A percentile compares a stretch with the other conserved stretches of the same genome.
Evolutionary conservation across 2,113 vertebrate species (phyloP).

Genomic region (Zeus faber): DNA sequence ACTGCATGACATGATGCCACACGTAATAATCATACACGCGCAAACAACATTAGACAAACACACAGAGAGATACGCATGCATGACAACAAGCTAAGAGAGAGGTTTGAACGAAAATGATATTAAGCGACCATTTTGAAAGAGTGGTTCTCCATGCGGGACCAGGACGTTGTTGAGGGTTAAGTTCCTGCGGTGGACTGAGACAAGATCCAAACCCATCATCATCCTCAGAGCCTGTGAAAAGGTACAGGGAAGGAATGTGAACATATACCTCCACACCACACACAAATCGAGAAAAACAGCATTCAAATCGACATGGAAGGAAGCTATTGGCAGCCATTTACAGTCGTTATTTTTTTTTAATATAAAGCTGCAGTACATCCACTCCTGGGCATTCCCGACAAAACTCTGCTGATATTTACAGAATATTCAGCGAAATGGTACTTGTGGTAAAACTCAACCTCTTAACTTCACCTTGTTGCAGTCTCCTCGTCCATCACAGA

Average conservation of each 20-base stretch:
- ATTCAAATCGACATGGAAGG: too few relatives aligned
- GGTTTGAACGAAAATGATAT: neutral
- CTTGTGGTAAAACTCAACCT: neutral
- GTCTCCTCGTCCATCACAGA: constrained; percentile 53
- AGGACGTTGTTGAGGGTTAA: constrained; percentile 73
- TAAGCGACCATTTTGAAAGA: constrained; percentile 78
- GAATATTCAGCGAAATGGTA: neutral
- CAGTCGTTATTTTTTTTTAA: too few relatives aligned
- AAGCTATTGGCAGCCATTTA: too few relatives aligned
- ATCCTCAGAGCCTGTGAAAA: constrained; percentile 77
- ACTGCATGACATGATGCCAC: too few relatives aligned
- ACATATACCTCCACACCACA: neutral
- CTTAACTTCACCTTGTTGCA: constrained; percentile 74
- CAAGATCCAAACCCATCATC: constrained; percentile 78
- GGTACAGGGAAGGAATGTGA: constrained; percentile 10
- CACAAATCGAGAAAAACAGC: too few relatives aligned
- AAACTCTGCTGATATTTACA: too few relatives aligned
- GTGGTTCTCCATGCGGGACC: constrained; percentile 63
- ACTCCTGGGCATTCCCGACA: too few relatives aligned
- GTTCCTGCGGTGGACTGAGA: constrained; percentile 62
- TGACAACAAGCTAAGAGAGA: neutral
- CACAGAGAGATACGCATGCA: neutral
- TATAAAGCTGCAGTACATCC: too few relatives aligned
- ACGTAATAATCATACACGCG: neutral
- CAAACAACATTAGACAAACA: neutral